A percentile compares a stretch with the other conserved stretches of the same genome.
Conservation (phyloP, 2,888 invertebrate species). For the Melanotus villosus region DNA sequence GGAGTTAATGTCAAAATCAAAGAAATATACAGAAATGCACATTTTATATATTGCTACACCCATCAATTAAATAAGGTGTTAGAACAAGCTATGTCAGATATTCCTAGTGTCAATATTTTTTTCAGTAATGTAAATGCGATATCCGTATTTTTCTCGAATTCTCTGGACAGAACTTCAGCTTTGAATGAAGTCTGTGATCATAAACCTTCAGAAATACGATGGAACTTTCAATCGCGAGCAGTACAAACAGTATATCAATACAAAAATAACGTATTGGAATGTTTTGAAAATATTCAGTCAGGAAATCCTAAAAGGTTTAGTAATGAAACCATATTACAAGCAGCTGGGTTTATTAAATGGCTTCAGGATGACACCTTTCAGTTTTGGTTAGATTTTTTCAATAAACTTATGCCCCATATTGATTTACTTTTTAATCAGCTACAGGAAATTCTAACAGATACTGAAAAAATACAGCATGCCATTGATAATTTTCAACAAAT, state of each 20-base stretch:
- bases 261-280: not conserved
- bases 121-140: conserved; percentile 4
- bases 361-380: conserved; percentile 9
- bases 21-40: too few relatives aligned
- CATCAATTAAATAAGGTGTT: too few relatives aligned
- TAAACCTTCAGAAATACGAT: not conserved
- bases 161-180: not conserved
- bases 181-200: not conserved
- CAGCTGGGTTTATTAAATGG: too few relatives aligned
- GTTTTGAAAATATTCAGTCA: conserved; percentile 23
- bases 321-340: not conserved
- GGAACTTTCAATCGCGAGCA: not conserved
- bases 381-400: too few relatives aligned
- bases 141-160: not conserved
- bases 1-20: too few relatives aligned
- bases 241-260: not conserved
- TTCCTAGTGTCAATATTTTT: too few relatives aligned
- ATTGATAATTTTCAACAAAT: too few relatives aligned
- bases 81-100: too few relatives aligned
- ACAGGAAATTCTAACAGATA: conserved; percentile 14
- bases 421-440: conserved; percentile 13
- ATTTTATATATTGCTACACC: too few relatives aligned
- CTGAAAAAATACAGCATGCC: conserved; percentile 2
- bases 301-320: conserved; percentile 5
- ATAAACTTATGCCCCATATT: conserved; percentile 12